phyloP scores from a whole-genome alignment of 2,888 invertebrate species.

The Linhomoeus sp. region DNA sequence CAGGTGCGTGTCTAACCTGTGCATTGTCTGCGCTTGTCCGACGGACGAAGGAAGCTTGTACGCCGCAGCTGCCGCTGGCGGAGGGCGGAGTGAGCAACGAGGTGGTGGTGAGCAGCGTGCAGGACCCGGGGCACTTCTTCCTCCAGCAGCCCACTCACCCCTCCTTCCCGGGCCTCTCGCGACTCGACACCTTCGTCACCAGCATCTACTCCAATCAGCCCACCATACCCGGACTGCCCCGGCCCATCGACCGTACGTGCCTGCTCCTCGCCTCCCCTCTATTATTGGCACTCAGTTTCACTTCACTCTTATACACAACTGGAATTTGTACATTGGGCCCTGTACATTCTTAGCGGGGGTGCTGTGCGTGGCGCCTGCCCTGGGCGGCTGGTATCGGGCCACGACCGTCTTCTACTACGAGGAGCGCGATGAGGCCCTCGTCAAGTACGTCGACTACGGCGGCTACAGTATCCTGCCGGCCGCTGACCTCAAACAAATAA shows the following conservation, averaged over 20 bases:
- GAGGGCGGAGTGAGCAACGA: conserved; percentile 71
- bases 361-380: conserved; percentile 65
- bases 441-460: conserved; percentile 82
- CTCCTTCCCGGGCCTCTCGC: conserved; percentile 59
- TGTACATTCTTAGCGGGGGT: no score
- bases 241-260: conserved; percentile 50
- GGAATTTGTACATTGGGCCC: no score
- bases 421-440: conserved; percentile 43
- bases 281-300: background rate
- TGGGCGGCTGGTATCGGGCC: conserved; percentile 70
- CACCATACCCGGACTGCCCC: conserved; percentile 52
- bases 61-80: conserved; percentile 60
- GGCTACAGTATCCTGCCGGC: conserved; percentile 63
- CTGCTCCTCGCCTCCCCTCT: background rate
- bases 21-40: no score
- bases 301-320: background rate
- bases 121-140: conserved; percentile 70
- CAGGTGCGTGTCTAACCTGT: no score
- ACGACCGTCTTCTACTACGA: conserved; percentile 50
- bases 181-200: conserved; percentile 57
- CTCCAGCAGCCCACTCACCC: conserved; percentile 88
- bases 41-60: no score
- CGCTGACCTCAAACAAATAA: conserved; percentile 63
- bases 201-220: conserved; percentile 50
- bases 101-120: conserved; percentile 64